phyloP scores from a whole-genome alignment of 2,113 vertebrate genomes.

The Anhinga anhinga region DNA sequence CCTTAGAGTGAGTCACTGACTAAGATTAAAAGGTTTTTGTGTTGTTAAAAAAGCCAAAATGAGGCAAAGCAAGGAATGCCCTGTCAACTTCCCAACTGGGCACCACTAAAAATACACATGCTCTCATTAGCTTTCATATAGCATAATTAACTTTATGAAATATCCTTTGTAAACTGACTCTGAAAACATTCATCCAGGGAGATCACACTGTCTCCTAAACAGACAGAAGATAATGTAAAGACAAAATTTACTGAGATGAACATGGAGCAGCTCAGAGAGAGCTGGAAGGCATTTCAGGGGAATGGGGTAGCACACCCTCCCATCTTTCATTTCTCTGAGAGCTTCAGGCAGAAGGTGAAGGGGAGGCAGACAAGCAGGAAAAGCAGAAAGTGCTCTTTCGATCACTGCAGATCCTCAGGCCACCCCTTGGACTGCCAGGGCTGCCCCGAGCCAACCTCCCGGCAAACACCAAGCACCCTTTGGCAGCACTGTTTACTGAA shows the following conservation, averaged over 20 bases:
- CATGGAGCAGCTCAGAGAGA: background rate
- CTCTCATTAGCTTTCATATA: background rate
- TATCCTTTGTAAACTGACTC: background rate
- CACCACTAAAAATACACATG: background rate
- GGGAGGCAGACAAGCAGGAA: background rate
- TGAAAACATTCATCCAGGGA: background rate
- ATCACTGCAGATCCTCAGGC: background rate
- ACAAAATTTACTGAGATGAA: background rate
- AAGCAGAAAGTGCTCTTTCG: background rate
- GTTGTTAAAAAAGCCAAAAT: background rate
- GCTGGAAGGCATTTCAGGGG: background rate
- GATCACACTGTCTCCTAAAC: background rate
- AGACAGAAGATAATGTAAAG: background rate
- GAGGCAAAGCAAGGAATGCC: background rate
- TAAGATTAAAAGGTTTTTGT: background rate
- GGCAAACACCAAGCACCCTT: background rate
- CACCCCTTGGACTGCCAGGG: background rate
- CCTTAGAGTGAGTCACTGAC: background rate
- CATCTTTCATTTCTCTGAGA: background rate
- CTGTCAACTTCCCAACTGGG: slow-evolving; percentile 2
- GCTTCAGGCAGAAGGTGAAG: background rate
- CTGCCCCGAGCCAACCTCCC: background rate
- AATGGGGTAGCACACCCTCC: background rate
- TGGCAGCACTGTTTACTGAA: background rate
- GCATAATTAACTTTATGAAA: background rate